Base-by-base conservation (phyloP, 2,797 vertebrate genomes). In the Acrossocheilus wenchowensis region DNA sequence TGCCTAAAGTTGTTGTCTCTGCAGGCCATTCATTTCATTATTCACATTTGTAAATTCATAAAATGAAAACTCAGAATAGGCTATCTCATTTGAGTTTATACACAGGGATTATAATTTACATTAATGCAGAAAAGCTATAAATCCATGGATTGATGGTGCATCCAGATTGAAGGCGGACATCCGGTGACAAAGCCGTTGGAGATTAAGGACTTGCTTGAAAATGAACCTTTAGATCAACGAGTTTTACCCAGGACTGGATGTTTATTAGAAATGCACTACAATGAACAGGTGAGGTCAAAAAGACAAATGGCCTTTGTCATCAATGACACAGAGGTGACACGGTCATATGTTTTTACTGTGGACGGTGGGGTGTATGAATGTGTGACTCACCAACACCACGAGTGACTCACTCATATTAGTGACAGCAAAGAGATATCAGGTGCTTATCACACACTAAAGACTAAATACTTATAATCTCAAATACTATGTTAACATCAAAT, bases 161-260 rank as follows among this genome's bases (percentile, higher is more conserved):
- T 62, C 41, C 66, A 72, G 78, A 86, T 74, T 79, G 75, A 72
- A 79, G 11, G 39, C 39, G 34, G 41, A 74, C 41, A 73, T 81
- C 52, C 54, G 54, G 54, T 81, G 52, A 81, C 68, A 74, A 81
- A 81, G 43, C 69, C 30, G 21, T 30, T 7, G 41, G 69, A 74
- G 84, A 81, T 86, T 86, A 86, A 81, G 54, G 30, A 34, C 50
- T 78, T 54, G 21, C 64, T 79, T 71, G 62, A 79, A 85, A 85
- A 85, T 14, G 21, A 50, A 75, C 72, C 57, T 15, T 64, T 11
- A n/a, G 30, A 50, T 12, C 8, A 43, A 43, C 8, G 8, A 43
- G 41, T 10, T 43, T 43, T 43, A 43, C 9, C 41, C 43, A 15
- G 50, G 2, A 60, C 52, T 72, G 77, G 5, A 45, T 34, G 39